These are phyloP conservation scores for Tachina grossa DNA, from an alignment of 2,888 invertebrate species.

Conservation along the genomic window DNA sequence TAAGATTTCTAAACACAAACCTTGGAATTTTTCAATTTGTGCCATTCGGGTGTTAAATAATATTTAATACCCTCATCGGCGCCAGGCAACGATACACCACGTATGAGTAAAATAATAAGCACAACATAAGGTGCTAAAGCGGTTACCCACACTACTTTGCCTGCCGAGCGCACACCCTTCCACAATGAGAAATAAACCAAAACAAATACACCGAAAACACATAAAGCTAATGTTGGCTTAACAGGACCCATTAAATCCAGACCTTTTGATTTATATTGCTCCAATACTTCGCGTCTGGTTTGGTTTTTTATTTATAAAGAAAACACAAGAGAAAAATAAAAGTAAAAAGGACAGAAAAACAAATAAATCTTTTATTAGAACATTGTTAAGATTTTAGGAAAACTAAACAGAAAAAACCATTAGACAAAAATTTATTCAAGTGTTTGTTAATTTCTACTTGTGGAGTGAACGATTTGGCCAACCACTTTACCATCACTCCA, in stretches of 20 bases:
- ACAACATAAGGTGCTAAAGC: conserved; percentile 96
- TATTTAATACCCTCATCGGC: conserved; percentile 93
- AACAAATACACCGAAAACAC: conserved; percentile 94
- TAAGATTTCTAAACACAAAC: conserved; percentile 82
- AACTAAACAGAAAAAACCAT: conserved; percentile 52
- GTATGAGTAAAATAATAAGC: conserved; percentile 90
- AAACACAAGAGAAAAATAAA: conserved; percentile 18
- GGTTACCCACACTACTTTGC: conserved; percentile 98
- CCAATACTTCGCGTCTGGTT: conserved; percentile 91
- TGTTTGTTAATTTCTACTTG: conserved; percentile 34
- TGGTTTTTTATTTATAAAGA: conserved; percentile 78
- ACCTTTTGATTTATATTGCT: conserved; percentile 91
- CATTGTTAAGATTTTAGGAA: conserved; percentile 32
- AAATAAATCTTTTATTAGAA: conserved; percentile 63
- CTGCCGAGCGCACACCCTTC: conserved; percentile 96
- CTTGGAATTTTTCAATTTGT: conserved; percentile 90
- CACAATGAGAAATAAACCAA: conserved; percentile 97
- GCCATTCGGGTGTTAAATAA: conserved; percentile 95
- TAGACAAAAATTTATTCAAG: conserved; percentile 61
- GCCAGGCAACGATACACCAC: conserved; percentile 93
- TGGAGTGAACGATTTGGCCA: not conserved
- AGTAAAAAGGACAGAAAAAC: conserved; percentile 25
- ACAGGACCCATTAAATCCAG: conserved; percentile 94
- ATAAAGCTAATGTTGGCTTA: conserved; percentile 93
- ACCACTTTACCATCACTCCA: not conserved